Conservation (phyloP, 2,797 vertebrate species). For the Gymnothorax reevesii region DNA sequence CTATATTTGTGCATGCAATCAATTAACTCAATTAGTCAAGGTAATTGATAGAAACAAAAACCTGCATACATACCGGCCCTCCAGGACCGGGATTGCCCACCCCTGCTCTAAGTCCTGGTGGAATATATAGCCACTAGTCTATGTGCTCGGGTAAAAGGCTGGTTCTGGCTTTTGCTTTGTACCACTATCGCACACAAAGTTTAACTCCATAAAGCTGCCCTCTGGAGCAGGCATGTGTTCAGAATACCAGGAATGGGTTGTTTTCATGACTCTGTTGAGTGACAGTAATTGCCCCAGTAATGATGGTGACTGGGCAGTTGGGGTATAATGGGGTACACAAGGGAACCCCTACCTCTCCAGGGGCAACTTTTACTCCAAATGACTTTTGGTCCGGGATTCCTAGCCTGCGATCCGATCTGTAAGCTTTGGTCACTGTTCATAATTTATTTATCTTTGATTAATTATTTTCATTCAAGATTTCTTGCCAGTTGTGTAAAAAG, state of each 20-base stretch:
- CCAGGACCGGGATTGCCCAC: no score
- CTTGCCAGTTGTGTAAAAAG: slow-evolving; percentile 55
- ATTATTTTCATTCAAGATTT: slow-evolving; percentile 59
- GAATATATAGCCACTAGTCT: no score
- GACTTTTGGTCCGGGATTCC: slow-evolving; percentile 50
- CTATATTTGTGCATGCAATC: no score
- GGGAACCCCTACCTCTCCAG: slow-evolving; percentile 49
- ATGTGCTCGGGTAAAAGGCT: no score
- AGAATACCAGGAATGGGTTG: slow-evolving; percentile 14
- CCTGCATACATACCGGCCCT: no score
- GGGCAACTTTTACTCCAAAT: slow-evolving; percentile 42
- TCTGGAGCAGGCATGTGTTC: background rate
- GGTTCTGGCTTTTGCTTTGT: background rate
- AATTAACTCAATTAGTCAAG: no score
- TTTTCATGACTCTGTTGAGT: slow-evolving; percentile 37
- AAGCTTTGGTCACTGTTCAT: slow-evolving; percentile 55
- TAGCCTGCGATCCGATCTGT: slow-evolving; percentile 57
- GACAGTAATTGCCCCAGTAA: slow-evolving; percentile 33
- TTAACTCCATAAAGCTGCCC: background rate
- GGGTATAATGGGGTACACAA: slow-evolving; percentile 6
- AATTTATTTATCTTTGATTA: slow-evolving; percentile 71
- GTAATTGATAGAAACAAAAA: no score
- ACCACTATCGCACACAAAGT: no score
- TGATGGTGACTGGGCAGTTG: slow-evolving; percentile 26
- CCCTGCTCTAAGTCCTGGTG: no score